Percentiles rank a stretch among this genome's conserved stretches.
phyloP scores from a whole-genome alignment of 2,797 vertebrate species.

The Esox masquinongy region DNA sequence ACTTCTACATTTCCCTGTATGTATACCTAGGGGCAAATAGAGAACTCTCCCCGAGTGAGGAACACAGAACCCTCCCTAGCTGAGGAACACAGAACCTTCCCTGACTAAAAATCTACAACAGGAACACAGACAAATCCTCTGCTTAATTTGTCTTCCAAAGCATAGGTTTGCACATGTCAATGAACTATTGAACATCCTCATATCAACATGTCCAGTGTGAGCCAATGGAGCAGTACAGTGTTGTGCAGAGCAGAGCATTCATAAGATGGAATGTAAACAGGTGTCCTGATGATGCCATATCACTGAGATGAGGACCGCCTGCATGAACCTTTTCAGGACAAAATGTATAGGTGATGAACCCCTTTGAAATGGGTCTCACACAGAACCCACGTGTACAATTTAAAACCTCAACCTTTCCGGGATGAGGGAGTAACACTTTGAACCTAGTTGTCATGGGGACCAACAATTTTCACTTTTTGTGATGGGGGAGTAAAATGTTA shows the following conservation, averaged over 20 bases:
- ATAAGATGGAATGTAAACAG: no score
- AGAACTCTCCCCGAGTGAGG: neutral
- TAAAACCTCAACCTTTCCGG: no score
- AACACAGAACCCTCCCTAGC: neutral
- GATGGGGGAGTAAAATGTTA: no score
- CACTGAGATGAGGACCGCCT: no score
- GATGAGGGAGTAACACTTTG: no score
- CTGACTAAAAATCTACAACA: slow-evolving; percentile 7
- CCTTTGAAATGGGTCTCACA: no score
- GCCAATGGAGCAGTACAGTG: neutral
- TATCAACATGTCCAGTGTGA: neutral
- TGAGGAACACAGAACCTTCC: neutral
- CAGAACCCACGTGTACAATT: no score
- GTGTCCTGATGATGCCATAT: no score
- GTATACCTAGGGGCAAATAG: neutral
- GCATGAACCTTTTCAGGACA: no score
- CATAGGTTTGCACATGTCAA: neutral
- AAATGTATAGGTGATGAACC: no score
- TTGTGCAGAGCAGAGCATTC: slow-evolving; percentile 27
- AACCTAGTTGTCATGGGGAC: no score
- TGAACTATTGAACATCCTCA: neutral
- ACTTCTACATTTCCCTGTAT: neutral
- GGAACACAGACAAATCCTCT: neutral
- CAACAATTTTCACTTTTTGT: no score
- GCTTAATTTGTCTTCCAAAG: slow-evolving; percentile 8